Evolutionary conservation across 2,888 invertebrate genomes (phyloP).

Genomic region (Acrobasis repandana): DNA sequence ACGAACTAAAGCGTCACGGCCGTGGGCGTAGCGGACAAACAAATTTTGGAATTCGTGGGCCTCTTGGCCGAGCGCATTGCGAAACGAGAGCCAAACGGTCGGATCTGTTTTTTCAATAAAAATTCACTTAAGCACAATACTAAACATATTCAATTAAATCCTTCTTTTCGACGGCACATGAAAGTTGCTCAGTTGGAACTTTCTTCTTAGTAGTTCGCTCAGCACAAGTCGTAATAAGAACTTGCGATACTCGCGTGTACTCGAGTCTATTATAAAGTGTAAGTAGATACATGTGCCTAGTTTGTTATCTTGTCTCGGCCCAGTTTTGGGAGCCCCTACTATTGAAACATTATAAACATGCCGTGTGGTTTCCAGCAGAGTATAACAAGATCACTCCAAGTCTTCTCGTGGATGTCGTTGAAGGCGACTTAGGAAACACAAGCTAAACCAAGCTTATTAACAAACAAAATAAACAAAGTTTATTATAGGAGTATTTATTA

Average conservation of each 20-base stretch:
- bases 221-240: conserved; percentile 13
- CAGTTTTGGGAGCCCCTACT: conserved; percentile 13
- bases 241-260: conserved; percentile 5
- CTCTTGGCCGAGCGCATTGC: no score
- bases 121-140: not conserved
- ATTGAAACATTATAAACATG: not conserved
- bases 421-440: no score
- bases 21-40: no score
- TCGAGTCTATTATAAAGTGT: conserved; percentile 14
- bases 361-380: no score
- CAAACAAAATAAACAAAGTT: no score
- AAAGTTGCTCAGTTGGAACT: conserved; percentile 10
- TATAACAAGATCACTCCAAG: no score
- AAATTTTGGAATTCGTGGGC: no score
- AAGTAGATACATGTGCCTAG: conserved; percentile 20
- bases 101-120: not conserved
- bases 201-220: conserved; percentile 3
- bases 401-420: no score
- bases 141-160: conserved; percentile 1
- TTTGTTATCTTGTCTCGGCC: conserved; percentile 18
- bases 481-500: no score
- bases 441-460: no score
- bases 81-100: no score
- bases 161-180: not conserved
- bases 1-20: no score